Evolutionary conservation across 2,113 vertebrate species (phyloP).

Genomic region (Chloropsis cyanopogon): DNA sequence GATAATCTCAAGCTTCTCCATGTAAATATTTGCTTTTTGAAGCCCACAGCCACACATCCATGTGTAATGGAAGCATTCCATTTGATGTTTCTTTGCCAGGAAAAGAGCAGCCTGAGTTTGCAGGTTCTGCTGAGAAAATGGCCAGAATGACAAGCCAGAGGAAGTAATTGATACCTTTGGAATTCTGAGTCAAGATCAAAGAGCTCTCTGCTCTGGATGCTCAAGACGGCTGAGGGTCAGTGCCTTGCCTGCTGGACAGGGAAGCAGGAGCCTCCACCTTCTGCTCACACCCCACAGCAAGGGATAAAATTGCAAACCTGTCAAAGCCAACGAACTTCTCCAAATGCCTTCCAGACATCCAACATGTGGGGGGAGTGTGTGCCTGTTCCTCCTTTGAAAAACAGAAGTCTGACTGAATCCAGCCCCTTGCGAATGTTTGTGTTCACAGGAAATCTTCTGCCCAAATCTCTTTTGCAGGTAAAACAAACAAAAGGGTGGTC

Average conservation of each 20-base stretch:
- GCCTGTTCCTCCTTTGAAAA: background rate
- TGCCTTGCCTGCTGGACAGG: background rate
- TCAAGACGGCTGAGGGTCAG: background rate
- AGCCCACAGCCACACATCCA: background rate
- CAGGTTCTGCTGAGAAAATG: background rate
- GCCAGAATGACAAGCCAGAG: background rate
- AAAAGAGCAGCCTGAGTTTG: background rate
- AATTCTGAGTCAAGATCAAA: background rate
- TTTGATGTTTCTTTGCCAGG: background rate
- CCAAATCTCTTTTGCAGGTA: background rate
- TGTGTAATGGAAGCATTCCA: background rate
- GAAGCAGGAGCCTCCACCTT: background rate
- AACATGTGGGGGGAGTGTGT: rapidly evolving
- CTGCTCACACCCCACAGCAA: background rate
- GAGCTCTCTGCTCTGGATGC: background rate
- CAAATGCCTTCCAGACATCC: background rate
- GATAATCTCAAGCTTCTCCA: background rate
- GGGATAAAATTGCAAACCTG: background rate
- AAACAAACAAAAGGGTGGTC: background rate
- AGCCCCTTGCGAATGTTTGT: background rate
- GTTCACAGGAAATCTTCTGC: background rate
- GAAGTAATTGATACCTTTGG: background rate
- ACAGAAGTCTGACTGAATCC: background rate
- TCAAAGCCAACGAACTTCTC: background rate
- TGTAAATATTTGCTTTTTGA: background rate